Base-by-base conservation (phyloP, 2,888 invertebrate genomes). In the Eupithecia abbreviata region DNA sequence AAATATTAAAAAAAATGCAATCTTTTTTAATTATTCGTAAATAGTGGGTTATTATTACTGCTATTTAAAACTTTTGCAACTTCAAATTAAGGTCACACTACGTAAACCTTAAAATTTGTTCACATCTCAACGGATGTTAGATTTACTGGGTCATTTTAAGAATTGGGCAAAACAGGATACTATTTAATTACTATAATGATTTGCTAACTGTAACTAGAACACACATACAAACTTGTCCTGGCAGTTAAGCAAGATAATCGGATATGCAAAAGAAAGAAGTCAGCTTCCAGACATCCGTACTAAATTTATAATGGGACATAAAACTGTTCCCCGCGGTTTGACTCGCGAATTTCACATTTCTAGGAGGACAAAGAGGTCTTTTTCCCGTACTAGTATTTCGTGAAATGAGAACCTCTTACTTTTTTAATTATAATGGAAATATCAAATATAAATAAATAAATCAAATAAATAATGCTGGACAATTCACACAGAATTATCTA, bases 151-250 rank as follows among this genome's bases (percentile, higher is more conserved):
- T 66, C 42, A 43, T n/a, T n/a, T 51, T 66, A 66, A 66, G 41
- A 66, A 66, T 66, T 66, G 13, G 9, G 67, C 67, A 67, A 67
- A 42, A 67, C 67, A 45, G 67, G 67, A 67, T n/a, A n/a, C 43
- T n/a, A 45, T 65, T 65, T 65, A 9, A 12, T n/a, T 43, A 15
- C 5, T 67, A 13, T 15, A 13, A 67, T n/a, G 0, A 43, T 42
- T 67, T 67, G 66, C 66, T 15, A 67, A 67, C 7, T 67, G 42
- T 15, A 42, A 66, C 6, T 42, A 42, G 4, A 58, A 66, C 42
- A 66, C 6, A 66, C 30, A 62, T 62, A 18, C 41, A 5, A 15
- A 66, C 15, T 66, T 66, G 58, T 66, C 30, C 42, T 42, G 42
- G 43, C 45, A 13, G 41, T 15, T 67, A 13, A 2, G 9, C n/a